A percentile compares a stretch with the other conserved stretches of the same genome.
Conservation (phyloP, 2,888 invertebrate genomes). For the Melinaea menophilus region DNA sequence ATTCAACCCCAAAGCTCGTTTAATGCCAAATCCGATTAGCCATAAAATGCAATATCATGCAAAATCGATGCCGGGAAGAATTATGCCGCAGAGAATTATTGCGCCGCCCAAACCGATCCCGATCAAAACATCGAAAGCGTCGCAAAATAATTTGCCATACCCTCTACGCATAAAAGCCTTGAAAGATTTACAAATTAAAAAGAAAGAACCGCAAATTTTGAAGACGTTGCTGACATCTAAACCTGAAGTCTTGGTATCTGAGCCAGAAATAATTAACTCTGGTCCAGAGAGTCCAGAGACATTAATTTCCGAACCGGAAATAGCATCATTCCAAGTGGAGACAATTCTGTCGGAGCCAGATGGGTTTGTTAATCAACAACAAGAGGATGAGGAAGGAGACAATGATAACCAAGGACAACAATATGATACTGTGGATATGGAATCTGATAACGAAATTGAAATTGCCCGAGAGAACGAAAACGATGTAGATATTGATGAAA, state of each 20-base stretch:
- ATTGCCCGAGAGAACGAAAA: constrained; percentile 62
- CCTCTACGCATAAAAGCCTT: constrained; percentile 72
- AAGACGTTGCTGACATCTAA: constrained; percentile 70
- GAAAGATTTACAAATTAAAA: constrained; percentile 73
- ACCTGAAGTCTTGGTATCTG: constrained; percentile 68
- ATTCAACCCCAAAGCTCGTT: constrained; percentile 70
- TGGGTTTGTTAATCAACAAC: constrained; percentile 50
- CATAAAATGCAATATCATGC: constrained; percentile 66
- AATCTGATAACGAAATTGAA: constrained; percentile 73
- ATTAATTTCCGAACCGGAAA: constrained; percentile 73
- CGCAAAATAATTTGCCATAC: constrained; percentile 67
- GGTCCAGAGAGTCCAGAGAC: constrained; percentile 74
- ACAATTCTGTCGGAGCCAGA: constrained; percentile 70
- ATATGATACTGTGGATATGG: constrained; percentile 73
- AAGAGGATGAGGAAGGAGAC: constrained; percentile 40
- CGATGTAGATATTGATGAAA: constrained; percentile 43
- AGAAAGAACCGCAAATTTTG: constrained; percentile 73
- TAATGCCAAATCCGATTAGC: constrained; percentile 72
- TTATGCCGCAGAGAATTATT: constrained; percentile 50
- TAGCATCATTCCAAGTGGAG: constrained; percentile 74
- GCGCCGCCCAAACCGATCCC: constrained; percentile 65
- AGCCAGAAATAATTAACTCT: constrained; percentile 73
- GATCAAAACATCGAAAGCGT: constrained; percentile 52
- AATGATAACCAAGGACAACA: constrained; percentile 58
- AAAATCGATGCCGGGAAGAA: constrained; percentile 53